phyloP scores from a whole-genome alignment of 2,797 vertebrate genomes.

The Alcedo quadribrachys region DNA sequence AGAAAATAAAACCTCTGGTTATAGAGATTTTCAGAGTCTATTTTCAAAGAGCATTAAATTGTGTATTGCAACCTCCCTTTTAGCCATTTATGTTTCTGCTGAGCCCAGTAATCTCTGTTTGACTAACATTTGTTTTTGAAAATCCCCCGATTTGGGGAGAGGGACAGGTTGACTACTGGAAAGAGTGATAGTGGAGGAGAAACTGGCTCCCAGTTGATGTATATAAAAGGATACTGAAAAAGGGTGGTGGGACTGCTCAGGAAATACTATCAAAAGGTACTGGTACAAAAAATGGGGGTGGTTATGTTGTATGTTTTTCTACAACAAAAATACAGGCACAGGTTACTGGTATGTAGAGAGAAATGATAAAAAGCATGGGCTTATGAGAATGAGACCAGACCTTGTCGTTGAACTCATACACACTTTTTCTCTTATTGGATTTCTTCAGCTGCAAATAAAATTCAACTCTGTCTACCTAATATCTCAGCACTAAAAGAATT shows the following conservation, averaged over 20 bases:
- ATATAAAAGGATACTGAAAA: background rate
- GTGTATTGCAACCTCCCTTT: background rate
- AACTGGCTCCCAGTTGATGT: background rate
- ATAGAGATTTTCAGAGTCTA: background rate
- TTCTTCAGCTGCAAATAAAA: conserved; percentile 13
- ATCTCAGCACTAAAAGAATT: background rate
- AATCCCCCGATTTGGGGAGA: background rate
- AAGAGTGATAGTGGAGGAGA: background rate
- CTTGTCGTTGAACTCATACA: background rate
- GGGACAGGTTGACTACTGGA: background rate
- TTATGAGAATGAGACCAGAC: background rate
- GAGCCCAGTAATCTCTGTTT: background rate
- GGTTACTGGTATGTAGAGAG: background rate
- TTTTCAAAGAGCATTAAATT: background rate
- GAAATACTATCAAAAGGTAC: background rate
- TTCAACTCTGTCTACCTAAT: background rate
- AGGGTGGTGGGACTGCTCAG: background rate
- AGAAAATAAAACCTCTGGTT: background rate
- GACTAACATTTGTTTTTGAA: background rate
- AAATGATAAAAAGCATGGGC: background rate
- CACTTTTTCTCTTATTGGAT: background rate
- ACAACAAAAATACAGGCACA: background rate
- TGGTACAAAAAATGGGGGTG: background rate
- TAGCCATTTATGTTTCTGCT: background rate
- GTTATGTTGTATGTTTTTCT: background rate